Evolutionary conservation across 2,113 vertebrate genomes (phyloP), one percentile per base, ranked within the genome.

Genomic region (Sapayoa aenigma): DNA sequence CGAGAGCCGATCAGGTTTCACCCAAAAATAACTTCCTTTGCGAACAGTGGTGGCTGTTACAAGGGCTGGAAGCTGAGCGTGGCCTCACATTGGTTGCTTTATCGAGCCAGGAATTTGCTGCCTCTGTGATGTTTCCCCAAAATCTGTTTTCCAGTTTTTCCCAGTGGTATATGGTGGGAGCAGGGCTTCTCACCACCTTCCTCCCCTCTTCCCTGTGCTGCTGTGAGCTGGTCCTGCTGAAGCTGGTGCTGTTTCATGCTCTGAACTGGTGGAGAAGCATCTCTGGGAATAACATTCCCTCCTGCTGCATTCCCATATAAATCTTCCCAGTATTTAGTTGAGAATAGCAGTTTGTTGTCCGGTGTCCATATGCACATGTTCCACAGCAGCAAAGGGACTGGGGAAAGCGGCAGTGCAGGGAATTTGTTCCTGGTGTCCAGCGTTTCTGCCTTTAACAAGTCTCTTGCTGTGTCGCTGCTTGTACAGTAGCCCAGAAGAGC

Each of bases 21-120:
- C 62, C 94, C 94, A 2, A 0, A 95, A 97, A 94, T 96, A 96
- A 82, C 82, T 52, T 49, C 60, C 75, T 90, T 79, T 97, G 72
- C 95, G 89, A 85, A 95, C 63, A 91, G 52, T 79, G 56, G 73
- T 69, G 49, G 42, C 62, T 2, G 1, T 92, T 75, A 16, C 9
- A 65, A 55, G 72, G 80, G 55, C 94, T 96, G 87, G 90, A 82
- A 95, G 80, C 86, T 85, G 69, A 96, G 78, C 68, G 3, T 50
- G 13, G 68, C 65, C 84, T 76, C 33, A 5, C 59, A 16, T 25
- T 59, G 86, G 65, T 81, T 35, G 42, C 52, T 89, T 94, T 68
- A 28, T 56, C 83, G 50, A 78, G 69, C 20, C 50, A 74, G 85
- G 63, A 73, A n/a, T 83, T 83, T 31, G 1, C 47, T 80, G 41